Conservation (phyloP, 92 coral and sea anemone genomes). For the Porites lobata region DNA sequence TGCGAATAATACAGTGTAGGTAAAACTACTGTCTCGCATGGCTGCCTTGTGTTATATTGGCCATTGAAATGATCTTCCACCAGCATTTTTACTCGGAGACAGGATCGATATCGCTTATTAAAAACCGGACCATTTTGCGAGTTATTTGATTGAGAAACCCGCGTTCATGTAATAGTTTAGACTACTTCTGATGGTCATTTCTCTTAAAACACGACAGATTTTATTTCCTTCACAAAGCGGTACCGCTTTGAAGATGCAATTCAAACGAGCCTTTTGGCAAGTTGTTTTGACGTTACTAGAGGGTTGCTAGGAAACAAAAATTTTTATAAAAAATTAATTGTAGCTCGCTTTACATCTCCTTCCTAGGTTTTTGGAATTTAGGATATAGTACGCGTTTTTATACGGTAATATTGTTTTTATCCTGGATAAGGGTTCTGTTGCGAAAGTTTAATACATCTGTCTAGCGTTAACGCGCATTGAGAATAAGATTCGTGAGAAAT, state of each 20-base stretch:
- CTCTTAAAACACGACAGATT: neutral
- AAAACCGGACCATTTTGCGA: neutral
- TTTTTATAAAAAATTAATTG: neutral
- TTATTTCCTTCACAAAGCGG: neutral
- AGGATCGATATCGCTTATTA: too few species aligned
- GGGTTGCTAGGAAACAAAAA: conserved; percentile 11
- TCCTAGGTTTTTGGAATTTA: neutral
- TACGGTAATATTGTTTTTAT: too few species aligned
- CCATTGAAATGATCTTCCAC: too few species aligned
- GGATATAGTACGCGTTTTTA: neutral
- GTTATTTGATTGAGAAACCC: neutral
- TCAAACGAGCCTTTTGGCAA: neutral
- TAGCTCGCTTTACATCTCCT: neutral
- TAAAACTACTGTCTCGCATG: too few species aligned
- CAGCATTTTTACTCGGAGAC: too few species aligned
- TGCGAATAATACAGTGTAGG: too few species aligned
- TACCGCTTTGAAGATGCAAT: neutral
- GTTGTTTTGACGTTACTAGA: conserved; percentile 1
- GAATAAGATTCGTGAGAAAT: neutral
- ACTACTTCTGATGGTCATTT: neutral
- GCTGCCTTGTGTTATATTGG: too few species aligned
- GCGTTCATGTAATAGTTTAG: neutral
- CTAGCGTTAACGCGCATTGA: neutral
- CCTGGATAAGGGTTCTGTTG: too few species aligned
- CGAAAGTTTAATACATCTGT: too few species aligned